Conservation (phyloP, 2,888 invertebrate genomes). For the Pomacea canaliculata region DNA sequence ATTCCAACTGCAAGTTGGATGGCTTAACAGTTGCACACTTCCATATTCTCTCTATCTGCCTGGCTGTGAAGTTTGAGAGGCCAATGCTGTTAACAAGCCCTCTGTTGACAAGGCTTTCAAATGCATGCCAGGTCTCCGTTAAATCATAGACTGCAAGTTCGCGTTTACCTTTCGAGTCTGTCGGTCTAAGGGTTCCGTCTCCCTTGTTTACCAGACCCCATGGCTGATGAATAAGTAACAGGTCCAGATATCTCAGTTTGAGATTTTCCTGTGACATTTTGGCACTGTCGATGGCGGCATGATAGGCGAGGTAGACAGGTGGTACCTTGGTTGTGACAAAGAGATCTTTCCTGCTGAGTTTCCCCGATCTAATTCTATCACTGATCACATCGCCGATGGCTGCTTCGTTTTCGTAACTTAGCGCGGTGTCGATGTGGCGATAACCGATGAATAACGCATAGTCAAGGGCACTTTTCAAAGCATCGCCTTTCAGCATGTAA, state of each 20-base stretch:
- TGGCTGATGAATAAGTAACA: constrained; percentile 56
- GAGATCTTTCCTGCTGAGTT: constrained; percentile 44
- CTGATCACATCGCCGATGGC: constrained; percentile 48
- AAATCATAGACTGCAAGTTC: constrained; percentile 43
- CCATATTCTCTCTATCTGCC: constrained; percentile 46
- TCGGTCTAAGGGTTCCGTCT: constrained; percentile 38
- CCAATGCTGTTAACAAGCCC: constrained; percentile 49
- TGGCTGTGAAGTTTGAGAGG: constrained; percentile 54
- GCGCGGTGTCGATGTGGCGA: constrained; percentile 54
- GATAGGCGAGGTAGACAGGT: constrained; percentile 34
- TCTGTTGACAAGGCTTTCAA: constrained; percentile 42
- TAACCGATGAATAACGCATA: constrained; percentile 50
- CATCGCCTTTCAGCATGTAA: constrained; percentile 39
- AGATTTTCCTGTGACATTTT: constrained; percentile 50
- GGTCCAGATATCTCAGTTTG: constrained; percentile 48
- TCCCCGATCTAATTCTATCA: constrained; percentile 40
- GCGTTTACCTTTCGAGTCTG: constrained; percentile 32
- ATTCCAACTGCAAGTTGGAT: constrained; percentile 55
- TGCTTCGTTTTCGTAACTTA: constrained; percentile 49
- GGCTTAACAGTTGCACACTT: constrained; percentile 41
- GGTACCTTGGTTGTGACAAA: constrained; percentile 56
- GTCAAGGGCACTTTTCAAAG: constrained; percentile 42
- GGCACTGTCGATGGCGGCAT: constrained; percentile 38
- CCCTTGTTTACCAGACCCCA: constrained; percentile 49
- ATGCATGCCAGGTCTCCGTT: constrained; percentile 46